phyloP scores from a whole-genome alignment of 2,888 invertebrate genomes.

The Eucera pruinosa region DNA sequence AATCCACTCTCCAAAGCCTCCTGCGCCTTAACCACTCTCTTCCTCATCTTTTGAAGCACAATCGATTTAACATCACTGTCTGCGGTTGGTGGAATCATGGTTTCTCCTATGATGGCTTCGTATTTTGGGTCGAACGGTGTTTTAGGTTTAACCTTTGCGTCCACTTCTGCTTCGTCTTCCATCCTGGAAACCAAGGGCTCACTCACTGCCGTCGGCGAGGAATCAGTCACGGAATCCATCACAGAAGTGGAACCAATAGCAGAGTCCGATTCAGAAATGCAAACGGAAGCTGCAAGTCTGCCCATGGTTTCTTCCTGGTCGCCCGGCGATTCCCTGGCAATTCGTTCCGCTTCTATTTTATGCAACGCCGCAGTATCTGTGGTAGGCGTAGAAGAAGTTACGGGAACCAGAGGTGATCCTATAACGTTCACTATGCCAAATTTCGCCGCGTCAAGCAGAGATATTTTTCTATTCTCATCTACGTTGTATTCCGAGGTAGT shows the following conservation, averaged over 20 bases:
- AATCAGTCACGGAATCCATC: conserved; percentile 32
- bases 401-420: conserved; percentile 91
- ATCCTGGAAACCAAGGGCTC: conserved; percentile 22
- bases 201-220: conserved; percentile 29
- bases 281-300: conserved; percentile 26
- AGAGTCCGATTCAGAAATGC: conserved; percentile 33
- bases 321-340: background rate
- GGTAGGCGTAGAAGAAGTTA: conserved; percentile 81
- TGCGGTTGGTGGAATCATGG: conserved; percentile 86
- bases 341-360: background rate
- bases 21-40: conserved; percentile 89
- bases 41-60: conserved; percentile 91
- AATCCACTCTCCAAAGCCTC: conserved; percentile 92
- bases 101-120: conserved; percentile 87
- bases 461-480: conserved; percentile 88
- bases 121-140: conserved; percentile 89
- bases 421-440: conserved; percentile 91
- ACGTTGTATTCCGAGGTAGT: conserved; percentile 89
- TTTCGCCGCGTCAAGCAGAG: conserved; percentile 90
- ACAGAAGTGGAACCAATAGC: conserved; percentile 32
- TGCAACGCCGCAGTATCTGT: conserved; percentile 73
- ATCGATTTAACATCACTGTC: conserved; percentile 86
- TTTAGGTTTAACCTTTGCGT: conserved; percentile 86
- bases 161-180: conserved; percentile 63
- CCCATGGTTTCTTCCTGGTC: conserved; percentile 22